These are phyloP conservation scores for Chelon auratus DNA, from an alignment of 2,797 vertebrate species.

Conservation along the genomic window DNA sequence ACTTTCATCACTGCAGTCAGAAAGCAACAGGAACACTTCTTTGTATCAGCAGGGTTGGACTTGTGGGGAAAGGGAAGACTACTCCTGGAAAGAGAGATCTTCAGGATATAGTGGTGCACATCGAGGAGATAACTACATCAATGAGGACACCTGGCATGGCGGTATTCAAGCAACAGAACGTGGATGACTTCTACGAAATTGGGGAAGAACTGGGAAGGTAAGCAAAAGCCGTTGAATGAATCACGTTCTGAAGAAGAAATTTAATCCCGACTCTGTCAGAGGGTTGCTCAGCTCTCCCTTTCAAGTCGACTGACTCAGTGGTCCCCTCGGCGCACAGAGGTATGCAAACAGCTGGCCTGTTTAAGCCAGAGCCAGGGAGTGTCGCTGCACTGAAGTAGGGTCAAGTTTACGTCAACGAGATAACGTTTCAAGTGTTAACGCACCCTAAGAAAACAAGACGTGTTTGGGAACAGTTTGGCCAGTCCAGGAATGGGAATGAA, in stretches of 20 bases:
- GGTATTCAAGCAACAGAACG: constrained; percentile 94
- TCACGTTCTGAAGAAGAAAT: background rate
- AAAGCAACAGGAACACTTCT: constrained; percentile 32
- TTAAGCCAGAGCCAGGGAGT: constrained; percentile 67
- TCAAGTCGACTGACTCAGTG: constrained; percentile 4
- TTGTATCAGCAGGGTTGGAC: constrained; percentile 60
- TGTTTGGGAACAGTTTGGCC: background rate
- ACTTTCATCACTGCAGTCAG: constrained; percentile 35
- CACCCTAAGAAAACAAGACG: constrained; percentile 4
- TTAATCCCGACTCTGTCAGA: constrained; percentile 34
- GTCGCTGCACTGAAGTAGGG: constrained; percentile 33
- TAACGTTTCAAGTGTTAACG: constrained; percentile 9
- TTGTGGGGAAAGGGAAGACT: constrained; percentile 24
- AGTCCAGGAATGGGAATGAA: background rate
- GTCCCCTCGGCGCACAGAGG: constrained; percentile 32
- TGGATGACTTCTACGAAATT: constrained; percentile 95
- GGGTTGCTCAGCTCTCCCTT: constrained; percentile 25
- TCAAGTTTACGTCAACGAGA: constrained; percentile 50
- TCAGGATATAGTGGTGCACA: constrained; percentile 28
- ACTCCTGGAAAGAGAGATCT: constrained; percentile 11
- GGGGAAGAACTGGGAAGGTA: constrained; percentile 95
- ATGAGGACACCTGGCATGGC: constrained; percentile 93
- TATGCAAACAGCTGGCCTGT: constrained; percentile 67
- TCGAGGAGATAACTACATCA: constrained; percentile 70
- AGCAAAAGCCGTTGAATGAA: constrained; percentile 54